Evolutionary conservation across 2,888 invertebrate genomes (phyloP), one percentile per base, ranked within the genome.

Genomic region (Tinea pellionella): DNA sequence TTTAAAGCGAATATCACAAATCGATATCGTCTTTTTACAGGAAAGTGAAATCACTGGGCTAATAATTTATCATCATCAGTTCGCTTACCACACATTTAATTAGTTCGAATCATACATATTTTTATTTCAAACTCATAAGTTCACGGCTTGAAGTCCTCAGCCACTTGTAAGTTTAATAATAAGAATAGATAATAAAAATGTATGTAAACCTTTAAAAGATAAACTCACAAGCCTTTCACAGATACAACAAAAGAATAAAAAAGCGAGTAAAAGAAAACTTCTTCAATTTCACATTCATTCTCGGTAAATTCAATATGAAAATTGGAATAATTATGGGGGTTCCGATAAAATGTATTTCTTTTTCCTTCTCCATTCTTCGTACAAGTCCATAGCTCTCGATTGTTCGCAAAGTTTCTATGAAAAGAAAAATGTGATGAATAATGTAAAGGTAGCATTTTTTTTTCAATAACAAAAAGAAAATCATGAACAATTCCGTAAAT

Each of bases 291-390:
- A 13, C 57, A 57, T 57, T 57, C 32, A 57, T 57, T 32, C 57
- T 57, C 32, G 11, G 57, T 9, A 32, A 29, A 57, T 57, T 57
- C 57, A 57, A 57, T 57, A 57, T 32, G 57, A 57, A 57, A 57
- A 57, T 57, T 57, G 57, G 57, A 57, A 57, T 57, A 57, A 57
- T 57, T 57, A 57, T 57, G 57, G 57, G 32, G 30, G 55, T 55
- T 55, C 19, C 24, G 55, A 55, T 55, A 55, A 55, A 55, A 55
- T 55, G 55, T 55, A 55, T 55, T 19, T 29, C 18, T 19, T 24
- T 53, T 53, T 24, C n/a, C 19, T 57, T 32, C 15, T 2, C 57
- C 32, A 16, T 32, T 57, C 16, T 57, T 30, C 55, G 2, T 18
- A 13, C 12, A 29, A 57, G 57, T 57, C 57, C 57, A 32, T 57